These are phyloP conservation scores for Beroe forskalii DNA, from an alignment of 37 sponge, comb jelly and placozoan species.

Conservation along the genomic window DNA sequence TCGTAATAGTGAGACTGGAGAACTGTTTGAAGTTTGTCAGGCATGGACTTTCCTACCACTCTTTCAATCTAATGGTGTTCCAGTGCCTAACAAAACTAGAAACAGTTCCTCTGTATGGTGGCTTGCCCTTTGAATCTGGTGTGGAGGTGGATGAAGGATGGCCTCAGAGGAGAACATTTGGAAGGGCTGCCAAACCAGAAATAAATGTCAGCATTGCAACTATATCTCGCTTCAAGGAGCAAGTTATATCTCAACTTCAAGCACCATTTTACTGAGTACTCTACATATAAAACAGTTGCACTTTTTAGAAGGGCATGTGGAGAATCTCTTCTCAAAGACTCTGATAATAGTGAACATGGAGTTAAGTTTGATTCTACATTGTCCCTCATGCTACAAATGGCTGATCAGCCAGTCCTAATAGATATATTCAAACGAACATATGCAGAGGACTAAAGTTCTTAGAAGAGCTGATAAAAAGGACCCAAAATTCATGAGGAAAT, in stretches of 20 bases:
- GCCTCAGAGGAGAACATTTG: constrained; percentile 6
- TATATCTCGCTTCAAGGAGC: constrained; percentile 55
- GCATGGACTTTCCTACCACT: constrained; percentile 50
- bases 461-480: constrained; percentile 40
- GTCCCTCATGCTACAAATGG: constrained; percentile 49
- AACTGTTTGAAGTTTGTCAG: constrained; percentile 12
- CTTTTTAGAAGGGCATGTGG: constrained; percentile 14
- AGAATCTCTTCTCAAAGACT: constrained; percentile 30
- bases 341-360: background rate
- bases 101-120: constrained; percentile 13
- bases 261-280: constrained; percentile 15
- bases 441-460: constrained; percentile 13
- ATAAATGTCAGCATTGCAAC: constrained; percentile 21
- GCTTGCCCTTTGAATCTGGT: constrained; percentile 24
- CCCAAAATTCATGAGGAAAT: constrained; percentile 53
- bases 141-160: constrained; percentile 24
- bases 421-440: constrained; percentile 33
- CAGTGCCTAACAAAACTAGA: constrained; percentile 48
- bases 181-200: constrained; percentile 22
- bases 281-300: constrained; percentile 28
- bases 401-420: constrained; percentile 60
- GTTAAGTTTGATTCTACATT: constrained; percentile 34
- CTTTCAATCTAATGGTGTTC: constrained; percentile 41
- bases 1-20: background rate
- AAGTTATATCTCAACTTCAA: background rate